Evolutionary conservation across 2,113 vertebrate genomes (phyloP).

Genomic region (Hippocampus comes): DNA sequence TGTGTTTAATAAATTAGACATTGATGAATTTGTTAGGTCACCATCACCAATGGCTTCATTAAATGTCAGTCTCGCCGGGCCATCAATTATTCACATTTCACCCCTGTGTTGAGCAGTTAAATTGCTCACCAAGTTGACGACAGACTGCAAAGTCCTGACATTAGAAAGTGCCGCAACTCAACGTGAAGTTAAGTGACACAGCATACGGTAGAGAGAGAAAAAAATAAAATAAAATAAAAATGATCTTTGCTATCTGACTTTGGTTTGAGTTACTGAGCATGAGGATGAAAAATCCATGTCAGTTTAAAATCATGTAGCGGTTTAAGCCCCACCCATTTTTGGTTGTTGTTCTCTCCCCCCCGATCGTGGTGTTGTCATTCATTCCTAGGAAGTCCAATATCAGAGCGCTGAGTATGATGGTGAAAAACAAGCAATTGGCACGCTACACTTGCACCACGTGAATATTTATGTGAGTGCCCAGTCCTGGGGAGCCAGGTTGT

Average conservation of each 20-base stretch:
- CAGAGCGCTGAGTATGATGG: neutral
- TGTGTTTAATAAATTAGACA: slow-evolving; percentile 58
- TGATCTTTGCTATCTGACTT: no score
- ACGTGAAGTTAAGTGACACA: neutral
- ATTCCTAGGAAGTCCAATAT: no score
- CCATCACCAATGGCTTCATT: slow-evolving; percentile 56
- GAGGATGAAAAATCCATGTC: no score
- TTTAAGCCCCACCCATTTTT: no score
- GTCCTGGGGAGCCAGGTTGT: slow-evolving; percentile 43
- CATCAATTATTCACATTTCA: slow-evolving; percentile 56
- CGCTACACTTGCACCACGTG: slow-evolving; percentile 50
- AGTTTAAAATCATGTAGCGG: no score
- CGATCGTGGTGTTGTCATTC: no score
- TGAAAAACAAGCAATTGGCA: neutral
- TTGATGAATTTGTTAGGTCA: slow-evolving; percentile 54
- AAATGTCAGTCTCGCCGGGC: slow-evolving; percentile 47
- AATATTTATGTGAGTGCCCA: slow-evolving; percentile 72
- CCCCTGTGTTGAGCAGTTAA: slow-evolving; percentile 31
- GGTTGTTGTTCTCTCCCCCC: no score
- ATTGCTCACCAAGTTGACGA: slow-evolving; percentile 39
- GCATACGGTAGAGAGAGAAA: no score
- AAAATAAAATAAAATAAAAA: no score
- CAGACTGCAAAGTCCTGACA: neutral
- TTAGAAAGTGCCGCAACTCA: neutral
- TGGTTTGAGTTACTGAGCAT: no score